Conservation (phyloP, 2,888 invertebrate species). For the Stramonita haemastoma region DNA sequence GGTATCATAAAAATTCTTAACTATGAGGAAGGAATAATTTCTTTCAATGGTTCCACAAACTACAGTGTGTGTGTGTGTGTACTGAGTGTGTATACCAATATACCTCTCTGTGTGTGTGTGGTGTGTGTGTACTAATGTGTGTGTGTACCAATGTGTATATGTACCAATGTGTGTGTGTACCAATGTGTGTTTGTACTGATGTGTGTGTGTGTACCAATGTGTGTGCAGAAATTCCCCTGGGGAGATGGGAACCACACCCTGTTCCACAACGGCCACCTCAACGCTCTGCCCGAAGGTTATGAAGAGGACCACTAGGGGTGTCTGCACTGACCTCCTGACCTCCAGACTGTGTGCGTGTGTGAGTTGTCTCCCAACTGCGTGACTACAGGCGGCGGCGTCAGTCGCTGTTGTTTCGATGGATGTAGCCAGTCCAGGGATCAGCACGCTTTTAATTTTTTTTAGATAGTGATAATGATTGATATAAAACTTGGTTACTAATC, state of each 20-base stretch:
- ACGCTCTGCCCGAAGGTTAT: constrained; percentile 89
- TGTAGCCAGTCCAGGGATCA: no score
- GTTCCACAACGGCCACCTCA: constrained; percentile 91
- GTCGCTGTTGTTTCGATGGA: background rate
- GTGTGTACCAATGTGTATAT: constrained; percentile 62
- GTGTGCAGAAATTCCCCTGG: constrained; percentile 89
- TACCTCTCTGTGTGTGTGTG: background rate
- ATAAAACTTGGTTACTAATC: no score
- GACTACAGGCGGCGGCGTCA: background rate
- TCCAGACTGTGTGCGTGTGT: no score
- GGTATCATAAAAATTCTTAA: no score
- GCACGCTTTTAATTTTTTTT: no score
- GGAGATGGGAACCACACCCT: constrained; percentile 91
- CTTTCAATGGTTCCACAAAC: no score
- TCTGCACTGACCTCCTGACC: no score
- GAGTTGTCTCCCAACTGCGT: background rate
- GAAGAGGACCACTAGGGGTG: constrained; percentile 79
- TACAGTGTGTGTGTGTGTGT: no score
- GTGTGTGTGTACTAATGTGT: background rate
- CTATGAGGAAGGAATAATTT: no score
- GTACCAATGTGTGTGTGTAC: constrained; percentile 72
- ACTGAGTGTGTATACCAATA: background rate
- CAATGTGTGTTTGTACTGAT: constrained; percentile 61
- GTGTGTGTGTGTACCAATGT: background rate
- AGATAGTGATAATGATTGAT: no score